Conservation (phyloP, 2,113 vertebrate species). For the Nettapus auritus region DNA sequence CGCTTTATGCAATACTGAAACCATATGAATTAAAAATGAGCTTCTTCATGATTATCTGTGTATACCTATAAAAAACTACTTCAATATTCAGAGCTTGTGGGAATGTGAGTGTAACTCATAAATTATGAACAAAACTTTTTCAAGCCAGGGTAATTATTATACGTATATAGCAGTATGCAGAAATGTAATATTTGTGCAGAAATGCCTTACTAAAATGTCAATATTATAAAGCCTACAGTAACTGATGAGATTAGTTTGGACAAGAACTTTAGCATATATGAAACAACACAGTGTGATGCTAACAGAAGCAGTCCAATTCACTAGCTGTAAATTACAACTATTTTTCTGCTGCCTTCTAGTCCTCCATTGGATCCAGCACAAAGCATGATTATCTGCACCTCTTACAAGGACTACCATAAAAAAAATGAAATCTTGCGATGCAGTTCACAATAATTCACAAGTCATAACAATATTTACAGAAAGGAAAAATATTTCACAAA, state of each 20-base stretch:
- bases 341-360: neutral
- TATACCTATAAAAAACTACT: neutral
- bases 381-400: neutral
- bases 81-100: neutral
- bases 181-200: slow-evolving; percentile 28
- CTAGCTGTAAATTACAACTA: neutral
- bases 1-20: neutral
- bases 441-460: neutral
- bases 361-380: neutral
- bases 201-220: neutral
- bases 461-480: neutral
- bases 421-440: neutral
- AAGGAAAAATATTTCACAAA: neutral
- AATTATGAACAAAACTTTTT: slow-evolving; percentile 21
- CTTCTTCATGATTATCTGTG: neutral
- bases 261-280: rapidly evolving
- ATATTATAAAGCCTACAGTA: neutral
- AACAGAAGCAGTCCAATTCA: neutral
- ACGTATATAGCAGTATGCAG: neutral
- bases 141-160: neutral
- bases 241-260: neutral
- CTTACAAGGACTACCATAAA: neutral
- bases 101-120: neutral
- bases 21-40: neutral
- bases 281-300: neutral